These are phyloP conservation scores for Desoria tigrina DNA, from an alignment of 2,888 invertebrate genomes.

Conservation along the genomic window DNA sequence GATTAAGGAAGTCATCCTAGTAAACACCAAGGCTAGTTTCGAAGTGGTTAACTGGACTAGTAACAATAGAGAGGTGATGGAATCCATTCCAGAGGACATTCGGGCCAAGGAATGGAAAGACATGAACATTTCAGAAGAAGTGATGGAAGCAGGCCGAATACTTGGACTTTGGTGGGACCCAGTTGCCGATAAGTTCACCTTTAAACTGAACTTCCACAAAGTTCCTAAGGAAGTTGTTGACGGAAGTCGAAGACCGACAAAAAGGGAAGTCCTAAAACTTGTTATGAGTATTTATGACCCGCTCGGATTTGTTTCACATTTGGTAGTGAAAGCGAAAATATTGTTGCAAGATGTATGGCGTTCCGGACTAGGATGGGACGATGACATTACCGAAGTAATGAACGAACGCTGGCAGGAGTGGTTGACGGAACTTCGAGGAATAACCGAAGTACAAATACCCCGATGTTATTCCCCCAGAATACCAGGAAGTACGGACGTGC, in stretches of 20 bases:
- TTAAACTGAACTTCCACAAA: neutral
- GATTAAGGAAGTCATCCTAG: neutral
- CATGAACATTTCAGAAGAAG: neutral
- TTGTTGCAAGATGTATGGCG: neutral
- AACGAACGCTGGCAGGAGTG: no score
- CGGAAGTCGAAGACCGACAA: neutral
- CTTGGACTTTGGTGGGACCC: conserved; percentile 7
- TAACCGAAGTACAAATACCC: no score
- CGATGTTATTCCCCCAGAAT: no score
- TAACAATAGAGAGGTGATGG: neutral
- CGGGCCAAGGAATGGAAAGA: neutral
- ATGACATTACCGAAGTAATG: no score
- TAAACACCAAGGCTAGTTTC: neutral
- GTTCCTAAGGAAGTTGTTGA: neutral
- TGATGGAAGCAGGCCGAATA: neutral
- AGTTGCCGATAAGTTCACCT: neutral
- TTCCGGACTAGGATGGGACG: no score
- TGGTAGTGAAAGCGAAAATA: neutral
- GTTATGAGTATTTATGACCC: neutral
- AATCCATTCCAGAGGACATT: neutral
- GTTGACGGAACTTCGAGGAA: no score
- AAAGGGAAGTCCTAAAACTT: neutral
- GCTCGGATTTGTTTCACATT: neutral
- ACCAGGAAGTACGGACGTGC: no score
- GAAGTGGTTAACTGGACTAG: neutral